Conservation (phyloP, 2,888 invertebrate genomes). For the Oxycera nigricornis region DNA sequence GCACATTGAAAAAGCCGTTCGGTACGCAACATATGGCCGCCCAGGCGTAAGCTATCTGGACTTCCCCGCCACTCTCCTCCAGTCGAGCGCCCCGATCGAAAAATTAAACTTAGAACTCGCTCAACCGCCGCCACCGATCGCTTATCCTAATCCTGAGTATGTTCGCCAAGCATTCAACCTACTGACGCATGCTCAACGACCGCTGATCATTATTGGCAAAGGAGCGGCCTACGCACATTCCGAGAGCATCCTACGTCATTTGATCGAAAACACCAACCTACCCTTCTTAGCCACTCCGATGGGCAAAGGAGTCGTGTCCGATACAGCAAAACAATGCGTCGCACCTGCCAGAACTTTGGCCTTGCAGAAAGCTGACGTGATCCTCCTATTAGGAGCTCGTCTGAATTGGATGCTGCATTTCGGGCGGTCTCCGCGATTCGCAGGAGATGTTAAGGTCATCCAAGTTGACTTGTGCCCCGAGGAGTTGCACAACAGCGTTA, state of each 20-base stretch:
- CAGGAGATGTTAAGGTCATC: constrained; percentile 83
- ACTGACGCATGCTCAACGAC: constrained; percentile 76
- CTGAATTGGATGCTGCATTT: constrained; percentile 99
- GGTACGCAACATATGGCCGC: constrained; percentile 82
- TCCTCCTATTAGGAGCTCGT: constrained; percentile 87
- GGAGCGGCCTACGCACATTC: constrained; percentile 84
- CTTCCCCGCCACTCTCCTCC: constrained; percentile 85
- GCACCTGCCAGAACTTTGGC: constrained; percentile 87
- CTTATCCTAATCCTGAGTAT: constrained; percentile 73
- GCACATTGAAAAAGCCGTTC: constrained; percentile 91
- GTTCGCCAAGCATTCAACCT: constrained; percentile 76
- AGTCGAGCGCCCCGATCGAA: constrained; percentile 60
- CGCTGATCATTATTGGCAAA: constrained; percentile 90
- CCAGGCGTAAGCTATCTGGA: constrained; percentile 93
- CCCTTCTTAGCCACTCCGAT: constrained; percentile 96
- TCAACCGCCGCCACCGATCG: constrained; percentile 67
- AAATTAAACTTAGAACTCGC: constrained; percentile 58
- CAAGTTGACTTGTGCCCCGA: constrained; percentile 90
- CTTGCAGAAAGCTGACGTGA: constrained; percentile 85
- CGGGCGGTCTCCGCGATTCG: constrained; percentile 86
- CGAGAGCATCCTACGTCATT: constrained; percentile 72
- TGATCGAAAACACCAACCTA: constrained; percentile 75
- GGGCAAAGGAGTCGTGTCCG: constrained; percentile 85
- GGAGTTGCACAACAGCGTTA: constrained; percentile 90
- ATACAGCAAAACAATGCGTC: constrained; percentile 76